A percentile compares a stretch with the other conserved stretches of the same genome.
Conservation (phyloP, 2,888 invertebrate species). For the Boloria selene region DNA sequence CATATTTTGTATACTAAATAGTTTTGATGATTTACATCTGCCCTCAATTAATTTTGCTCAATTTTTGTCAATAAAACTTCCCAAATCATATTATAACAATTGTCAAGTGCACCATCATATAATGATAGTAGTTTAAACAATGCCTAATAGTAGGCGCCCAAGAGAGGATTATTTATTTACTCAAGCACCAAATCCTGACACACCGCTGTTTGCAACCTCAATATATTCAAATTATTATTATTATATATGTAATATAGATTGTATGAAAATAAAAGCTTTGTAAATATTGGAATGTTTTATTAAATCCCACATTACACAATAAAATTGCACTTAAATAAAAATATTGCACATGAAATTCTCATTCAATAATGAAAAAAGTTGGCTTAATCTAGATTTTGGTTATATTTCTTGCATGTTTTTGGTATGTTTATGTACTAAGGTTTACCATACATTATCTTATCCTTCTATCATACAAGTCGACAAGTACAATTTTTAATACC, state of each 20-base stretch:
- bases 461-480: neutral
- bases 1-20: no score
- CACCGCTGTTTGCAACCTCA: no score
- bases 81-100: no score
- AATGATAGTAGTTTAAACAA: no score
- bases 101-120: no score
- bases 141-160: no score
- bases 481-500: neutral
- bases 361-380: conserved; percentile 15
- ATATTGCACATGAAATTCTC: conserved; percentile 49
- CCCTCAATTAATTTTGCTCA: no score
- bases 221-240: no score
- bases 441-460: neutral
- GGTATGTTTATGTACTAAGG: neutral
- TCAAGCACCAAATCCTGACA: no score
- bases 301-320: conserved; percentile 18
- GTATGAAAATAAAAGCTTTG: neutral
- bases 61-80: no score
- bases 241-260: no score
- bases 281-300: conserved; percentile 30
- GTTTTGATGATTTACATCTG: no score
- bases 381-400: neutral
- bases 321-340: conserved; percentile 53
- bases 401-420: neutral
- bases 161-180: neutral